Conservation (phyloP, 1,140 invertebrate genomes). For the Zaprionus capensis region DNA sequence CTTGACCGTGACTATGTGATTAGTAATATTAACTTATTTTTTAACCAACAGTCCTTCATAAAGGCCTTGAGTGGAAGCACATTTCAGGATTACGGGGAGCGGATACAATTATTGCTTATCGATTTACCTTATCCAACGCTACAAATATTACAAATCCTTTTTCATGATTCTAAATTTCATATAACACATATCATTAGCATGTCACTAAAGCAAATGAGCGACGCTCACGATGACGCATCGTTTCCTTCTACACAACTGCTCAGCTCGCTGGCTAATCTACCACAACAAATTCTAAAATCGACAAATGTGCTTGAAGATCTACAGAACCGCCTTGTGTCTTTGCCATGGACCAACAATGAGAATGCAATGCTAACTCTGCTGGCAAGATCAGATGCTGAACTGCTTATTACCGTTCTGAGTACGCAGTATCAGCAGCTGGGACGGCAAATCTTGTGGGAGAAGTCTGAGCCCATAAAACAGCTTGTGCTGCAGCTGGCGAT, state of each 20-base stretch:
- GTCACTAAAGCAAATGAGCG: slow-evolving; percentile 47
- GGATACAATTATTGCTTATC: slow-evolving; percentile 31
- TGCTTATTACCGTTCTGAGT: slow-evolving; percentile 43
- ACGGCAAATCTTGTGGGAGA: slow-evolving; percentile 26
- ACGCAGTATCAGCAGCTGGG: slow-evolving; percentile 27
- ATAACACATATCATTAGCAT: slow-evolving; percentile 53
- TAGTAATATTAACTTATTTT: background rate
- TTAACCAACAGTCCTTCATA: slow-evolving; percentile 42
- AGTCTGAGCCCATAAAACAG: slow-evolving; percentile 39
- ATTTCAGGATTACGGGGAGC: slow-evolving; percentile 25
- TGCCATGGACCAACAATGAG: slow-evolving; percentile 34
- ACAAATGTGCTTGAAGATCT: slow-evolving; percentile 48
- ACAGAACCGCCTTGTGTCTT: slow-evolving; percentile 22
- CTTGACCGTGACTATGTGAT: no score
- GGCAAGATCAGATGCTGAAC: slow-evolving; percentile 41
- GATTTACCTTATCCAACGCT: slow-evolving; percentile 57
- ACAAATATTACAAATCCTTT: slow-evolving; percentile 47
- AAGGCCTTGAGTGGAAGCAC: slow-evolving; percentile 41
- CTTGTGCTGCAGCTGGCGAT: slow-evolving; percentile 60
- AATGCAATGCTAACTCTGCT: slow-evolving; percentile 55
- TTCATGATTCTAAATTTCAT: slow-evolving; percentile 47
- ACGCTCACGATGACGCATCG: slow-evolving; percentile 52
- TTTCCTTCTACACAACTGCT: slow-evolving; percentile 42
- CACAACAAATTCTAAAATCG: slow-evolving; percentile 47
- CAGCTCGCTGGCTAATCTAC: slow-evolving; percentile 69